Percentiles rank a stretch among this genome's conserved stretches.
These are phyloP conservation scores for Pleuronectes platessa DNA, from an alignment of 2,113 vertebrate species.

Conservation along the genomic window DNA sequence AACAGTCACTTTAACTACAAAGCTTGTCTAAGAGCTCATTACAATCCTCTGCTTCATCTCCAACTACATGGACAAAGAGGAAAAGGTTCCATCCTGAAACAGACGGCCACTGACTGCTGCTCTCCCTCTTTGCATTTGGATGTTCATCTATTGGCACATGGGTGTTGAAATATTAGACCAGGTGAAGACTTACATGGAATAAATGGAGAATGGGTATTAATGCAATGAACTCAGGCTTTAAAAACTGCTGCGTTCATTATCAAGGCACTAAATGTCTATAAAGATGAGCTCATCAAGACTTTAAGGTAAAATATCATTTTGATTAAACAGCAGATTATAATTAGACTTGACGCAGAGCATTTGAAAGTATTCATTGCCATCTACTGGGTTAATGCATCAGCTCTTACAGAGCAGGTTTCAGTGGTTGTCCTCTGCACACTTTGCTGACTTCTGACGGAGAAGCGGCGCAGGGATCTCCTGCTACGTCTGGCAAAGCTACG, in stretches of 20 bases:
- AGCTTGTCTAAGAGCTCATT: constrained; percentile 30
- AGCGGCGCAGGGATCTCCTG: constrained; percentile 87
- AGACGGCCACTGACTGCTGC: constrained; percentile 4
- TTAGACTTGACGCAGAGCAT: background rate
- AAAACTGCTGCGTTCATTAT: constrained; percentile 6
- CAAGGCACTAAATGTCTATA: background rate
- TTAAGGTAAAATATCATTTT: background rate
- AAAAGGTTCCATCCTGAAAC: constrained; percentile 50
- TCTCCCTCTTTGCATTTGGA: constrained; percentile 49
- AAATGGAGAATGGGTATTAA: background rate
- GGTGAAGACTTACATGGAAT: background rate
- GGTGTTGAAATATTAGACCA: constrained; percentile 10
- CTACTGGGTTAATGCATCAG: constrained; percentile 3
- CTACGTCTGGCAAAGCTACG: constrained; percentile 88
- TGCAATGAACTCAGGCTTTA: background rate
- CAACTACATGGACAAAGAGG: constrained; percentile 31
- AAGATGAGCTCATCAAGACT: background rate
- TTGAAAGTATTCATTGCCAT: background rate
- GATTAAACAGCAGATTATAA: background rate
- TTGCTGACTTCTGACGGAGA: constrained; percentile 86
- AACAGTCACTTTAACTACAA: background rate
- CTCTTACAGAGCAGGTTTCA: constrained; percentile 87
- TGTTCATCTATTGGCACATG: constrained; percentile 35
- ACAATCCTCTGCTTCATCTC: constrained; percentile 43
- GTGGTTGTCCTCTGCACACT: constrained; percentile 85